Base-by-base conservation (phyloP, 2,113 vertebrate genomes). In the Gambusia holbrooki region DNA sequence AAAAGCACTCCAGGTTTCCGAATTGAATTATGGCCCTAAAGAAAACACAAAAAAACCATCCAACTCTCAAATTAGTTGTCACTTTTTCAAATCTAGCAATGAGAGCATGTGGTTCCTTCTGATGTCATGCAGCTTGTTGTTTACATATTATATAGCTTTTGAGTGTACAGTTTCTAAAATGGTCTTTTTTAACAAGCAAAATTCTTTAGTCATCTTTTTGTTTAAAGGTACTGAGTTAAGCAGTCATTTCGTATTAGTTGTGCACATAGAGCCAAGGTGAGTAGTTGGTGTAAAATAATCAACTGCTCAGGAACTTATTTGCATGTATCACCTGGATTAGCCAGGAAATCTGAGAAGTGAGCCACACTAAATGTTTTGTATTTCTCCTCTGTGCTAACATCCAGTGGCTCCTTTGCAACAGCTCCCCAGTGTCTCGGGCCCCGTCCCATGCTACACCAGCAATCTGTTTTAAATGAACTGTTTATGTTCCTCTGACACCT, bases 381-480 rank as follows among this genome's bases (percentile, higher is more conserved):
- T 87, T 89, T 84, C 77, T 88, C 80, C 82, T 83, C 32, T 66
- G 65, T 40, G 69, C 65, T 86, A 92, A 84, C 73, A 80, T 82
- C 71, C 61, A 73, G 58, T 87, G 89, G 87, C 92, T 90, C 74
- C 66, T 84, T 84, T 68, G 83, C 73, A 79, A 84, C 62, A 45
- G 81, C 78, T 94, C 93, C 93, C 92, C 42, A 35, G 92, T 73
- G 93, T 75, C 70, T 80, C 48, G 28, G 79, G 76, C 74, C 70
- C 73, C 58, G 76, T 81, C 69, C 69, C 25, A 13, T 14, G 40
- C 84, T 81, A 25, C 80, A 71, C 85, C 87, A 74, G 92, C 93
- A 94, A 92, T 94, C 87, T 92, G 86, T 93, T 93, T 93, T 94
- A 94, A 95, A 94, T 94, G 90, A 94, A 94, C 90, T 93, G 90